These are phyloP conservation scores for Drosophila ercepeae DNA, from an alignment of 1,140 invertebrate species.

Conservation along the genomic window DNA sequence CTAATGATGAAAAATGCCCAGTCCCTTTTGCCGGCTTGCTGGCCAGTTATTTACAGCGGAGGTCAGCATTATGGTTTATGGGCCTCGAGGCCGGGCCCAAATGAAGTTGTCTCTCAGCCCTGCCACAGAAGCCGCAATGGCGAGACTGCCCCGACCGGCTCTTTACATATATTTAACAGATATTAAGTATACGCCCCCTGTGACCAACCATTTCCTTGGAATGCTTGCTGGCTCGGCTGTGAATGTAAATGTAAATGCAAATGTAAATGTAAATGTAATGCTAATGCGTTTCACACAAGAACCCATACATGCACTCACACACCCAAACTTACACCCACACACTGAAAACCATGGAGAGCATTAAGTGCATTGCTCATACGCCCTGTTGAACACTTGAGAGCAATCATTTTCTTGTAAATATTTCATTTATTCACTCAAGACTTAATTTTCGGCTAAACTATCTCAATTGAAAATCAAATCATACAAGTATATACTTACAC, in stretches of 20 bases:
- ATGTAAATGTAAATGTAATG: conserved; percentile 60
- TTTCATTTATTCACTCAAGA: conserved; percentile 57
- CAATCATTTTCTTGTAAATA: conserved; percentile 41
- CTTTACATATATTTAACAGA: conserved; percentile 34
- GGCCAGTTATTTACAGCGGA: conserved; percentile 51
- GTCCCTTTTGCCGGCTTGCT: not conserved
- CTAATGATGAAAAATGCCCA: conserved; percentile 70
- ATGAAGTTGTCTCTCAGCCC: conserved; percentile 54
- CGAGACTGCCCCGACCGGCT: not conserved
- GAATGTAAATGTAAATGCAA: conserved; percentile 34
- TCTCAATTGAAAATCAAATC: conserved; percentile 57
- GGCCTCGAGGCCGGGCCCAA: conserved; percentile 29
- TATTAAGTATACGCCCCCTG: conserved; percentile 66
- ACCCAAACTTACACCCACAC: conserved; percentile 10
- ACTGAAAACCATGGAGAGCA: not conserved
- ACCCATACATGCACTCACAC: conserved; percentile 8
- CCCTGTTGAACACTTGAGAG: conserved; percentile 33
- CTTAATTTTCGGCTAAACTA: conserved; percentile 63
- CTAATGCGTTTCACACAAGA: conserved; percentile 50
- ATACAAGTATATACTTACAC: conserved; percentile 65
- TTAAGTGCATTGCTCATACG: conserved; percentile 44
- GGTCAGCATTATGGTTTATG: conserved; percentile 65
- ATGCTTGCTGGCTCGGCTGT: conserved; percentile 2
- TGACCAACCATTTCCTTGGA: conserved; percentile 34
- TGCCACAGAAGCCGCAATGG: conserved; percentile 12